Base-by-base conservation (phyloP, 2,888 invertebrate genomes). In the Parnassius glacialis region DNA sequence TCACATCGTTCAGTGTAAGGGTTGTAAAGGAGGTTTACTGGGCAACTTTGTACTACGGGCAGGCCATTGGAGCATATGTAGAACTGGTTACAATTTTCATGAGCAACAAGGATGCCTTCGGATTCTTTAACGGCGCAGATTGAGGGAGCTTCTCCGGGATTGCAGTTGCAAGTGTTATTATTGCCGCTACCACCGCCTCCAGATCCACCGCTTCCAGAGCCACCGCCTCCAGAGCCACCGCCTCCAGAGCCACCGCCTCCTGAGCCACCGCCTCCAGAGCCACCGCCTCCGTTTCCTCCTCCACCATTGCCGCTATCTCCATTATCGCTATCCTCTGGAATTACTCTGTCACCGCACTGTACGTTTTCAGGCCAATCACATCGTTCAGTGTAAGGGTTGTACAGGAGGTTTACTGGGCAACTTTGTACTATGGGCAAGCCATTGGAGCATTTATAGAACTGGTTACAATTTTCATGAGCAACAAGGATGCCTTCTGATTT, bases 291-390 rank as follows among this genome's bases (percentile, higher is more conserved):
- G n/a, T n/a, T n/a, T n/a, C 3, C 25, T 25, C 25, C 57, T 2
- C 16, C 48, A 3, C 65, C 67, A 44, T 70, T 68, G 1, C 64
- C 66, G 55, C 25, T 62, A 48, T 52, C 60, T 34, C 64, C 63
- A 45, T 45, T 11, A n/a, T 5, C 11, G 1, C 48, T 34, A 1
- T 50, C 45, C 12, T 67, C 67, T 25, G 65, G 61, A n/a, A 68
- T 68, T 1, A 67, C 57, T 61, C 73, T 68, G 12, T 71, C 68
- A 9, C 74, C 74, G 55, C 79, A 79, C 1, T 74, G 65, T 0
- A 79, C 78, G n/a, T 70, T 71, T 7, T 69, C 62, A 0, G 75
- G 75, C 74, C 74, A 80, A 55, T 79, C 79, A 51, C 79, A 79
- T 25, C 67, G 57, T 45, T 74, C 65, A 3, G 43, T 72, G 10